Conservation (phyloP, 2,113 vertebrate species). For the Podarcis muralis region DNA sequence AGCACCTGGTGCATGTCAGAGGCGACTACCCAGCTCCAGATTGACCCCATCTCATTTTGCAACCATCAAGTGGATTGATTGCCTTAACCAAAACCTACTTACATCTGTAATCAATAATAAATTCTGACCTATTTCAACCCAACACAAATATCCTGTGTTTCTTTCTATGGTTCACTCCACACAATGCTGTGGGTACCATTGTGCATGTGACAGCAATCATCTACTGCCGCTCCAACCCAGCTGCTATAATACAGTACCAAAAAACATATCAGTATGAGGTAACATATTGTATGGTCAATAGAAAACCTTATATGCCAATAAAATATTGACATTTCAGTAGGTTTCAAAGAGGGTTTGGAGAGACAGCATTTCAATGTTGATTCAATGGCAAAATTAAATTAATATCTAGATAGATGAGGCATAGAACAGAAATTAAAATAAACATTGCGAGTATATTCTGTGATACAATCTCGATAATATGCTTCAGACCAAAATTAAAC, state of each 20-base stretch:
- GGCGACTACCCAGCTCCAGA: no score
- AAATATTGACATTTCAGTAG: slow-evolving; percentile 9
- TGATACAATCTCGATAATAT: background rate
- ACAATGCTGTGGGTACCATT: no score
- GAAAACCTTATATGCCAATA: background rate
- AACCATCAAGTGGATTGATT: no score
- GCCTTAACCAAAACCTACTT: no score
- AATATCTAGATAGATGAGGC: background rate
- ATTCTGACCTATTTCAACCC: no score
- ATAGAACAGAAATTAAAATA: background rate
- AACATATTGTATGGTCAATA: background rate
- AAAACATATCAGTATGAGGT: background rate
- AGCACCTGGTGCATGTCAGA: no score
- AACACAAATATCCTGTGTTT: no score
- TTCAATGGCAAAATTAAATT: background rate
- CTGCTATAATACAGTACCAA: background rate
- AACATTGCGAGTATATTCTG: background rate
- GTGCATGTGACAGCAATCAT: no score
- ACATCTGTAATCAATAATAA: no score
- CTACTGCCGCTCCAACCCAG: background rate
- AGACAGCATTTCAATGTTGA: background rate
- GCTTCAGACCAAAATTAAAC: background rate
- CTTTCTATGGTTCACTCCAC: no score
- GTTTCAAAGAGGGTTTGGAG: background rate
- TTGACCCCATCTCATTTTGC: no score